A percentile compares a stretch with the other conserved stretches of the same genome.
Conservation (phyloP, 1,140 invertebrate species). For the Ceratosolen solmsi region DNA sequence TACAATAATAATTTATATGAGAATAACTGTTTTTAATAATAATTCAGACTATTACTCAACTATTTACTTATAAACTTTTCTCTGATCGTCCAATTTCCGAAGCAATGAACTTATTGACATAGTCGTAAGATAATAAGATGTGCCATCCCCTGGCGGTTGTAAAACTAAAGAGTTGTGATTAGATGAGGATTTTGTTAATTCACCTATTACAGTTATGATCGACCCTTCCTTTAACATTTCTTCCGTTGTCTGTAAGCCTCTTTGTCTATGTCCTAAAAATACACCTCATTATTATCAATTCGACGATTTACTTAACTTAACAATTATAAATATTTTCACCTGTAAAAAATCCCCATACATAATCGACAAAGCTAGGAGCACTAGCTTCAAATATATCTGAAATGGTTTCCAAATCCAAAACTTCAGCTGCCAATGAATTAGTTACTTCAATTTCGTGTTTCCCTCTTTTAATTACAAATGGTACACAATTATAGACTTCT, state of each 20-base stretch:
- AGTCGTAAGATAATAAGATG: conserved; percentile 82
- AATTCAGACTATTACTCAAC: not conserved
- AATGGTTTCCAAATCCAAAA: conserved; percentile 85
- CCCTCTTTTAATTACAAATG: conserved; percentile 81
- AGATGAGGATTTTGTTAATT: conserved; percentile 73
- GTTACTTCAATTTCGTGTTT: conserved; percentile 79
- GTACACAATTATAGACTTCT: conserved; percentile 82
- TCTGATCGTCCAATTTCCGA: conserved; percentile 80
- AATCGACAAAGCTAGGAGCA: conserved; percentile 80
- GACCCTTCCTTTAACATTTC: conserved; percentile 84
- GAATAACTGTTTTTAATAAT: conserved; percentile 19
- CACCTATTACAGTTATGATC: conserved; percentile 84
- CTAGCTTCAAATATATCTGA: conserved; percentile 84
- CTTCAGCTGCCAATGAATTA: conserved; percentile 81
- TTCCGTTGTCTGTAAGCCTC: conserved; percentile 85
- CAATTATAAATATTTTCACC: conserved; percentile 68
- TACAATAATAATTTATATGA: conserved; percentile 61
- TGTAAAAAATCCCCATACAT: conserved; percentile 86
- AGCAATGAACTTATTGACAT: conserved; percentile 79
- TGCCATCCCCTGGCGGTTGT: conserved; percentile 80
- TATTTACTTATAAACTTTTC: conserved; percentile 75
- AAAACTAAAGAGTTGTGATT: conserved; percentile 76
- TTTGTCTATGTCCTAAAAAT: conserved; percentile 76
- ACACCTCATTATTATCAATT: too few relatives aligned
- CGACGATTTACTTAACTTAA: too few relatives aligned